Conservation (phyloP, 1,140 invertebrate genomes). For the Scaptomyza graminum region DNA sequence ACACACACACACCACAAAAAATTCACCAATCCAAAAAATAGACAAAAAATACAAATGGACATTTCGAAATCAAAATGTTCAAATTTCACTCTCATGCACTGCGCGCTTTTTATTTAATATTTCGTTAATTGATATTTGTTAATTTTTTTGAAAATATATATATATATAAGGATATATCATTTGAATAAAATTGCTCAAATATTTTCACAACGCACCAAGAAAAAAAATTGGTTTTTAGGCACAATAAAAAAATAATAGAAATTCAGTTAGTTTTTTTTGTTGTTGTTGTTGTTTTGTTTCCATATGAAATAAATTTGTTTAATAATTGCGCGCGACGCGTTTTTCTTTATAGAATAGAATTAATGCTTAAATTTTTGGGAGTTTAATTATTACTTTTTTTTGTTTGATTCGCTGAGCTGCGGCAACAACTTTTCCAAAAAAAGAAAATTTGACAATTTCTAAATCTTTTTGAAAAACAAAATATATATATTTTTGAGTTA, state of each 20-base stretch:
- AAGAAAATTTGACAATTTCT: slow-evolving; percentile 1
- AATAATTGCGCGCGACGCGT: slow-evolving; percentile 45
- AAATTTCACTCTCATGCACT: too few relatives aligned
- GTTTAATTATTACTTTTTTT: slow-evolving; percentile 21
- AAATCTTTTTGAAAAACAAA: background rate
- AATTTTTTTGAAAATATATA: background rate
- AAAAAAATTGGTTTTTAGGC: slow-evolving; percentile 15
- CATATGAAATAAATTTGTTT: background rate
- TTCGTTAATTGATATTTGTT: background rate
- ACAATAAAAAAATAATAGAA: slow-evolving; percentile 25
- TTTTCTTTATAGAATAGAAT: slow-evolving; percentile 1
- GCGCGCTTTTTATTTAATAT: too few relatives aligned
- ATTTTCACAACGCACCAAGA: slow-evolving; percentile 31
- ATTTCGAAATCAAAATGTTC: background rate
- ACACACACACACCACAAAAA: background rate
- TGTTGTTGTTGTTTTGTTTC: too few relatives aligned
- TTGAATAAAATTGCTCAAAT: background rate
- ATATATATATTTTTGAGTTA: slow-evolving; percentile 6
- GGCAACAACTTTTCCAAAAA: slow-evolving; percentile 21
- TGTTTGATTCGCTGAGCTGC: slow-evolving; percentile 22
- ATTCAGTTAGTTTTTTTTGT: slow-evolving; percentile 28
- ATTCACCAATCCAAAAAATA: slow-evolving; percentile 11
- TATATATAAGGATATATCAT: background rate
- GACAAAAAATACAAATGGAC: background rate
- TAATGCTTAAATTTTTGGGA: background rate